A percentile compares a stretch with the other conserved stretches of the same genome.
Evolutionary conservation across 2,113 vertebrate species (phyloP).

Genomic region (Fregetta grallaria): DNA sequence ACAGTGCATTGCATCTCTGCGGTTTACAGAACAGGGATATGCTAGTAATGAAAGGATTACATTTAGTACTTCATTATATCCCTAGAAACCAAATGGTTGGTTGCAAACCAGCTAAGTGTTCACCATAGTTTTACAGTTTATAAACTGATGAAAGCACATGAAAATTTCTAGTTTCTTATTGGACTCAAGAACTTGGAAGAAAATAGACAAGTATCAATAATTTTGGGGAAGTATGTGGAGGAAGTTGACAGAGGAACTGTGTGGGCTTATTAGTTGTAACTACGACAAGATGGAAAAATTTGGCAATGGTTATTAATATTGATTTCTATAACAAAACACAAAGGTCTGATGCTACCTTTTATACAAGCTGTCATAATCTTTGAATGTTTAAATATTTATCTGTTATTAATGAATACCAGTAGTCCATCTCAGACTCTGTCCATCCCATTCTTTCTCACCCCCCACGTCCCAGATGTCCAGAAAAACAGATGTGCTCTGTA

Average conservation of each 20-base stretch:
- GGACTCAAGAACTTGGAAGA: background rate
- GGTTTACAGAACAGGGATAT: background rate
- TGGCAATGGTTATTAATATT: background rate
- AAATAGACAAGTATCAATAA: background rate
- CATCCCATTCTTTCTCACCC: background rate
- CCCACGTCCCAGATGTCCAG: background rate
- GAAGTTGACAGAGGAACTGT: background rate
- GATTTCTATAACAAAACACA: background rate
- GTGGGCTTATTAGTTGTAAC: background rate
- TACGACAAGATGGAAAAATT: background rate
- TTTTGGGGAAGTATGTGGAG: background rate
- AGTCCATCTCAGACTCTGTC: background rate
- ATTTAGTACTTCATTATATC: background rate
- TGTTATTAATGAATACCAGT: background rate
- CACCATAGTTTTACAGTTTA: background rate
- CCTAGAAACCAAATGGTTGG: background rate
- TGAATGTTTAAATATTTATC: background rate
- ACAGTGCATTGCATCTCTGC: background rate
- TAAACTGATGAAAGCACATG: background rate
- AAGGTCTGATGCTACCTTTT: background rate
- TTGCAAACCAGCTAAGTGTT: background rate
- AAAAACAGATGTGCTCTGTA: constrained; percentile 4
- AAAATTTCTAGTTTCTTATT: background rate
- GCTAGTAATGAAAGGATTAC: background rate
- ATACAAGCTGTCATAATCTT: background rate